Evolutionary conservation across 2,888 invertebrate species (phyloP).

Genomic region (Holacanthella duospinosa): DNA sequence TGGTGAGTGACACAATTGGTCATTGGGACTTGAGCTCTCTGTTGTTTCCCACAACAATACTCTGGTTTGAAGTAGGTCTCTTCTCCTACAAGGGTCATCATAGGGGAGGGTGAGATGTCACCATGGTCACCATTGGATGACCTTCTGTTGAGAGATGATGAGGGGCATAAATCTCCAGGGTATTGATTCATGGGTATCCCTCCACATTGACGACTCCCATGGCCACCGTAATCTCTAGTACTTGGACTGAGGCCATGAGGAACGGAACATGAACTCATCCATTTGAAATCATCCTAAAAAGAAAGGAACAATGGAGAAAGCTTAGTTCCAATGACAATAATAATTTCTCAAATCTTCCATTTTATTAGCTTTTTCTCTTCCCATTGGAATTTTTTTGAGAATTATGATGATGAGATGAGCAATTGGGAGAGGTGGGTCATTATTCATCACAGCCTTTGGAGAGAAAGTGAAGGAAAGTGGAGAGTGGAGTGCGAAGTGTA

Average conservation of each 20-base stretch:
- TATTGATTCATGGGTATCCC: conserved; percentile 3
- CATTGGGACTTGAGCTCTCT: neutral
- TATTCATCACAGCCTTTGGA: neutral
- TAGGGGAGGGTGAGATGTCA: conserved; percentile 13
- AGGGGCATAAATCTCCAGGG: neutral
- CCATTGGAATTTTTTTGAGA: neutral
- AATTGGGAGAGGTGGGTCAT: neutral
- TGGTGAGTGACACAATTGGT: neutral
- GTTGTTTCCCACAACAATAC: conserved; percentile 4
- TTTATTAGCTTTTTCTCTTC: neutral
- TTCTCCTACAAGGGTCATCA: conserved; percentile 15
- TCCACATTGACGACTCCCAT: neutral
- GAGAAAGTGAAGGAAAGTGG: neutral
- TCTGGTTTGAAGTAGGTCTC: conserved; percentile 8
- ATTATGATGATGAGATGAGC: neutral
- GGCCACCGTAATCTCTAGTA: neutral
- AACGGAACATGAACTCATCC: conserved; percentile 1
- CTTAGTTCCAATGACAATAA: neutral
- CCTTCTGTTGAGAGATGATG: neutral
- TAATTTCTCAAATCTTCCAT: neutral
- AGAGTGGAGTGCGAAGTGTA: no score
- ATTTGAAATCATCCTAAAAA: conserved; percentile 6
- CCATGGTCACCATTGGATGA: neutral
- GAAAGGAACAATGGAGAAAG: neutral
- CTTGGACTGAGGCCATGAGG: neutral